Evolutionary conservation across 2,113 vertebrate species (phyloP), one percentile per base, ranked within the genome.

Genomic region (Strix uralensis): DNA sequence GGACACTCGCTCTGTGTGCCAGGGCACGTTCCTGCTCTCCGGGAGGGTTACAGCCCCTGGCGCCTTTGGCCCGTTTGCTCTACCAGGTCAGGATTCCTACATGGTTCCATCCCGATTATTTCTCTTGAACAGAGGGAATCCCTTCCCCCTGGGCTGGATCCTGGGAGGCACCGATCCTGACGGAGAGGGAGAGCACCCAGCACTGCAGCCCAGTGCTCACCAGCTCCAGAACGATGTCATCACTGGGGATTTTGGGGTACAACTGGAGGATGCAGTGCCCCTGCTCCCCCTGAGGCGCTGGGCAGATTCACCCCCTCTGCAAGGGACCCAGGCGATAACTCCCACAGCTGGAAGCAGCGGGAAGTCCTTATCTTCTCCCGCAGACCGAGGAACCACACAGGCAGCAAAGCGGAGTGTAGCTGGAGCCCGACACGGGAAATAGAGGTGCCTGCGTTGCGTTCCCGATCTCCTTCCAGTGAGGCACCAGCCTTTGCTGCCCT

Each of bases 401-500:
- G 71, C 7, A 8, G 16, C 55, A 3, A 18, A 19, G n/a, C 44
- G 22, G 32, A 54, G 61, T 6, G 0, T 2, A 54, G 30, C 57
- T 9, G 44, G 58, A 40, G 66, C 78, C 25, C 0, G 0, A 13
- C 38, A 3, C 0, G 3, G 57, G 49, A 17, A 51, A 14, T 2
- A 0, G 9, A 5, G 11, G 25, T 2, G 0, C 27, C 21, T 1
- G 21, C 4, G 0, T 17, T 4, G 14, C 0, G 0, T 3, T 32
- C 67, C 77, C 9, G 7, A 21, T 16, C 66, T 44, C 65, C 42
- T 59, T 57, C 32, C 42, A 7, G 10, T 0, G 22, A 19, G 16
- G 52, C 1, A 3, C 67, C 16, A 5, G 21, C 32, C n/a, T 19
- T 6, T 9, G 65, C 59, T 3, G 5, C 46, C 5, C 0, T 4